These are phyloP conservation scores for Acipenser transmontanus DNA, from an alignment of 2,797 vertebrate genomes.

Conservation along the genomic window DNA sequence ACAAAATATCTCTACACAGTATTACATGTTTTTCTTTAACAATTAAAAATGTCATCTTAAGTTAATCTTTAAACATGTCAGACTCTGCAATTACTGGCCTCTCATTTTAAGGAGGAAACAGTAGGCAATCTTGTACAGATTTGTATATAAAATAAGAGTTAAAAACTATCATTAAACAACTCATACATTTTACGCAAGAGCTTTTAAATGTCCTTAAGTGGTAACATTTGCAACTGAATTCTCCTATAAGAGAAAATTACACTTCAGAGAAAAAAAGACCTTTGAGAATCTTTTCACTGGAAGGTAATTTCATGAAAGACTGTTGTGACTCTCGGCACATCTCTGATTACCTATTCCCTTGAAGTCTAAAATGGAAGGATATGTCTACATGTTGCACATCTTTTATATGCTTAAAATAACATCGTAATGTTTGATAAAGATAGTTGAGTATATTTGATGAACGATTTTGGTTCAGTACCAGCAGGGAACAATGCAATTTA, in stretches of 20 bases:
- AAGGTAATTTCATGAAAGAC: background rate
- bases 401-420: background rate
- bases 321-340: background rate
- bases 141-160: too few species aligned
- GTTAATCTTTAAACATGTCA: too few species aligned
- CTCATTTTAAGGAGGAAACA: too few species aligned
- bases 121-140: too few species aligned
- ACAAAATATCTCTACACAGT: too few species aligned
- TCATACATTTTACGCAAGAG: too few species aligned
- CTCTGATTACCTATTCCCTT: background rate
- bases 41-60: too few species aligned
- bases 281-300: background rate
- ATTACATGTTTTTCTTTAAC: too few species aligned
- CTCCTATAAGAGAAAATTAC: background rate
- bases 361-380: background rate
- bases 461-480: background rate
- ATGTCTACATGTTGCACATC: background rate
- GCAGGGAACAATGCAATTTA: background rate
- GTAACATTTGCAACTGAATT: too few species aligned
- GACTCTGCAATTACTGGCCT: too few species aligned
- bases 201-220: too few species aligned
- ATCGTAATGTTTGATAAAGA: background rate
- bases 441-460: background rate
- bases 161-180: too few species aligned
- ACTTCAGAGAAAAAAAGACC: background rate